phyloP scores from a whole-genome alignment of 2,888 invertebrate species.

The Isotomurus palustris region DNA sequence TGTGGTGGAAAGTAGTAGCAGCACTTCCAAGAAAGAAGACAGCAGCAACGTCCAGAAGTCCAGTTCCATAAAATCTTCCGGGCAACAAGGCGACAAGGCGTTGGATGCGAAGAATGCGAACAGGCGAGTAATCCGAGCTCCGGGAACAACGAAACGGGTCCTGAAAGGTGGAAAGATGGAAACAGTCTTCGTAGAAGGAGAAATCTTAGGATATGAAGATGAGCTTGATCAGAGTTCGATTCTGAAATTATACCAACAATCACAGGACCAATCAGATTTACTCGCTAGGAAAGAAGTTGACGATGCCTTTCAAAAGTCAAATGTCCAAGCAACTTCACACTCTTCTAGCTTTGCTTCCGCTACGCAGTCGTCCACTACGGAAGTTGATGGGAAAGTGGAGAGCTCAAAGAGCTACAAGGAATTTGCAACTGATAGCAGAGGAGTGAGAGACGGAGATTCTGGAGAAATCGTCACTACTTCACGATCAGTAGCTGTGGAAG shows the following conservation, averaged over 20 bases:
- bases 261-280: too few species aligned
- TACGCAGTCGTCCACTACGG: neutral
- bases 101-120: too few species aligned
- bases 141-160: constrained; percentile 25
- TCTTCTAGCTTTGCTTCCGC: neutral
- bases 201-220: constrained; percentile 24
- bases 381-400: neutral
- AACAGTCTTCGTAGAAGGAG: constrained; percentile 23
- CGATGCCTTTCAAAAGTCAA: neutral
- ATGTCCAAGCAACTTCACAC: neutral
- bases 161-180: constrained; percentile 39
- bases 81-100: too few species aligned
- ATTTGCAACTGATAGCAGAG: neutral
- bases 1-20: neutral
- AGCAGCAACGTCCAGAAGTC: too few species aligned
- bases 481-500: neutral
- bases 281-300: too few species aligned
- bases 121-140: constrained; percentile 13
- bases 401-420: constrained; percentile 10
- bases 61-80: too few species aligned
- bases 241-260: too few species aligned
- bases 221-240: constrained; percentile 6
- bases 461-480: constrained; percentile 5
- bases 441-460: neutral
- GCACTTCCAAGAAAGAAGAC: too few species aligned